These are phyloP conservation scores for Myathropa florea DNA, from an alignment of 2,888 invertebrate species.

Conservation along the genomic window DNA sequence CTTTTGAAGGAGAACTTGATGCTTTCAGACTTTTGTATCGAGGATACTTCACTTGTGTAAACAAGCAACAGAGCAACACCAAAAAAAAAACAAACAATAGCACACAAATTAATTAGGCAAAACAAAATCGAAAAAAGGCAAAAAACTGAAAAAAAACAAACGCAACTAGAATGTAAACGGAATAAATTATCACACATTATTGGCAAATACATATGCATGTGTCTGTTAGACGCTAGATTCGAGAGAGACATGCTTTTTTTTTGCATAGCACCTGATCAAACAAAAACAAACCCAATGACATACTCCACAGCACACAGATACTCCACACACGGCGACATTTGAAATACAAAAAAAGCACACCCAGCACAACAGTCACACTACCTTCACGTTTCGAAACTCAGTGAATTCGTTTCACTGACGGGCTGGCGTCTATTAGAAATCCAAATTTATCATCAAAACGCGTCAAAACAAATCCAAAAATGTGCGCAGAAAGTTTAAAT, in stretches of 20 bases:
- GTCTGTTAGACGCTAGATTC: constrained; percentile 22
- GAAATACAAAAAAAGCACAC: constrained; percentile 10
- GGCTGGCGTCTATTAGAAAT: neutral
- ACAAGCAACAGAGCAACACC: constrained; percentile 10
- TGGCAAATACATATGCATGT: neutral
- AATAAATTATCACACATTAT: constrained; percentile 32
- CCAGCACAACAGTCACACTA: constrained; percentile 3
- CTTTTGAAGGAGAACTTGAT: neutral
- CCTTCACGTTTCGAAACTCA: neutral
- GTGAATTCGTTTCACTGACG: neutral
- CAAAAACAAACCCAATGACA: constrained; percentile 40
- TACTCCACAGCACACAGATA: neutral
- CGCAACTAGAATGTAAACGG: neutral
- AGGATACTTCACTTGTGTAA: neutral
- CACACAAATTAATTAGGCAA: neutral
- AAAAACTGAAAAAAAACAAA: neutral
- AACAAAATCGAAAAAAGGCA: neutral
- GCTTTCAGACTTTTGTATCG: neutral
- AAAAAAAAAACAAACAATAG: neutral
- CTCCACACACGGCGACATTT: neutral
- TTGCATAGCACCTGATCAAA: constrained; percentile 46
- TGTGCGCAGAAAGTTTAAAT: neutral
- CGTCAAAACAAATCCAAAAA: neutral
- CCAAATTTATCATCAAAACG: neutral
- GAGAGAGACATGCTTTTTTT: neutral